Percentiles rank a stretch among this genome's conserved stretches.
Evolutionary conservation across 2,888 invertebrate species (phyloP).

Genomic region (Patella ulyssiponensis): DNA sequence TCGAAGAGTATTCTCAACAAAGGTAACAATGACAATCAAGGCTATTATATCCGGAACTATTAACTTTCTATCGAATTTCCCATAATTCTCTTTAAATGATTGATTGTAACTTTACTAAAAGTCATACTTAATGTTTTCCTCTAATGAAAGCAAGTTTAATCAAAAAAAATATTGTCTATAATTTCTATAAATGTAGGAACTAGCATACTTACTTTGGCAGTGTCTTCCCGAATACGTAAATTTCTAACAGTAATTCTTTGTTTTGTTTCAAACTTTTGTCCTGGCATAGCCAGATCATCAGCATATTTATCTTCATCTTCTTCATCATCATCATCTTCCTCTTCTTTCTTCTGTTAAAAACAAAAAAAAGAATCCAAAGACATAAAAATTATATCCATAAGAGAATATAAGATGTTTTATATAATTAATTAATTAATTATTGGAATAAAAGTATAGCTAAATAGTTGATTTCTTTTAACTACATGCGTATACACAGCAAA

Average conservation of each 20-base stretch:
- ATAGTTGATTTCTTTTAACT: slow-evolving; percentile 6
- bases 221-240: slow-evolving; percentile 97
- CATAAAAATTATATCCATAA: neutral
- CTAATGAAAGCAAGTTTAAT: neutral
- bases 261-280: slow-evolving; percentile 98
- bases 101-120: no score
- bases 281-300: slow-evolving; percentile 87
- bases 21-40: no score
- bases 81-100: no score
- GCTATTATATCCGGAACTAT: no score
- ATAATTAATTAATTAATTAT: neutral
- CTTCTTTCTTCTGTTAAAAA: neutral
- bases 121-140: no score
- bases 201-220: slow-evolving; percentile 81
- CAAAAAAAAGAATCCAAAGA: neutral
- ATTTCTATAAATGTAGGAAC: neutral
- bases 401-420: neutral
- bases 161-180: neutral
- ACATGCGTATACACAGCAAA: neutral
- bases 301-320: slow-evolving; percentile 81
- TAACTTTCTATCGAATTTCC: no score
- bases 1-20: no score
- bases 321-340: slow-evolving; percentile 86
- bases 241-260: slow-evolving; percentile 99
- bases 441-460: neutral